These are phyloP conservation scores for Anolis apletophallus DNA, from an alignment of 2,797 vertebrate species.

Conservation along the genomic window DNA sequence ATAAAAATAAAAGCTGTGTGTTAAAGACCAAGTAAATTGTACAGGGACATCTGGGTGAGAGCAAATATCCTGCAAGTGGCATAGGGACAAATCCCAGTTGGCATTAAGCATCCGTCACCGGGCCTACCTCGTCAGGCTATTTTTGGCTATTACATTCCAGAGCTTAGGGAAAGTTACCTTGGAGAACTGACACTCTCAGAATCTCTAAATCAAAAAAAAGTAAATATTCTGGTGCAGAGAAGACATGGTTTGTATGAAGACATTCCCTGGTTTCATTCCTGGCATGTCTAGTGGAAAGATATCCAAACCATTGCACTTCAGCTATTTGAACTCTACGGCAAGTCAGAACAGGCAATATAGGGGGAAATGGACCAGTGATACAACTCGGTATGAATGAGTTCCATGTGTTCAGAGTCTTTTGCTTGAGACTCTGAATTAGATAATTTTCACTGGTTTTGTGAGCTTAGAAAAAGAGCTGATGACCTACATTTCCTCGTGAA, in stretches of 20 bases:
- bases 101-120: background rate
- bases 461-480: background rate
- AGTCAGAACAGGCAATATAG: background rate
- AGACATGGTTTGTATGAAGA: too few species aligned
- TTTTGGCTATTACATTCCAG: background rate
- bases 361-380: background rate
- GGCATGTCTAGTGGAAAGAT: background rate
- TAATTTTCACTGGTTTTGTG: background rate
- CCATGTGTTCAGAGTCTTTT: background rate
- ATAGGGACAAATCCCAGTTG: background rate
- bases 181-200: background rate
- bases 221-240: too few species aligned
- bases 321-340: background rate
- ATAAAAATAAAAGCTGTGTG: background rate
- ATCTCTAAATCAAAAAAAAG: too few species aligned
- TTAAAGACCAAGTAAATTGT: background rate
- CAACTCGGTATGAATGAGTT: background rate
- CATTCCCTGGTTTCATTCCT: background rate
- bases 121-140: background rate
- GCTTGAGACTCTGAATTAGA: background rate
- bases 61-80: too few species aligned
- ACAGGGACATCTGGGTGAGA: background rate
- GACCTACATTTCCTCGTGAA: background rate
- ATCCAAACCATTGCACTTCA: background rate
- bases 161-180: background rate